These are phyloP conservation scores for Ptychochromis oligacanthus DNA, from an alignment of 2,113 vertebrate species.

Conservation along the genomic window DNA sequence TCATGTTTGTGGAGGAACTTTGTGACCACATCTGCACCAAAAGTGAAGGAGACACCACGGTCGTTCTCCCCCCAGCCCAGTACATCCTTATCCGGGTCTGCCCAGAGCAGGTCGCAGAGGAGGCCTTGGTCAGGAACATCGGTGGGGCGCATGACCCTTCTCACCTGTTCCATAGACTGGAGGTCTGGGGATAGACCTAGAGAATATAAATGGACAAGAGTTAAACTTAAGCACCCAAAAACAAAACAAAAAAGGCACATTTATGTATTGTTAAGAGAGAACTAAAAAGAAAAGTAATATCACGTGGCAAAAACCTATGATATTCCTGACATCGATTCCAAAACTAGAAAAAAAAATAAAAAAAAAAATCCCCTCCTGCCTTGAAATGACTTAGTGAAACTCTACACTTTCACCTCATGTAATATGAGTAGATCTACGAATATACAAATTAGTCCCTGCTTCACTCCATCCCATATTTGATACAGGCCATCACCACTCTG, in stretches of 20 bases:
- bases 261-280: not conserved
- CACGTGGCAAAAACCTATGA: not conserved
- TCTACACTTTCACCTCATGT: no score
- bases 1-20: constrained; percentile 98
- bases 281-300: not conserved
- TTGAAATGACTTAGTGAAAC: no score
- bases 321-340: not conserved
- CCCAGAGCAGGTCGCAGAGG: constrained; percentile 94
- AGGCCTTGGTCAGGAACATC: constrained; percentile 97
- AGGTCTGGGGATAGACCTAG: constrained; percentile 93
- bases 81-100: constrained; percentile 96
- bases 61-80: constrained; percentile 97
- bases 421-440: no score
- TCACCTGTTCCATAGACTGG: constrained; percentile 97
- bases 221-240: not conserved
- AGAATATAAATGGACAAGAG: not conserved
- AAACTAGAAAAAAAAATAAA: no score
- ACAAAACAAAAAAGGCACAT: fast-evolving
- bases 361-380: no score
- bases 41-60: constrained; percentile 95
- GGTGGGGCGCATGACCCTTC: constrained; percentile 95
- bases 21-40: constrained; percentile 94
- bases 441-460: no score
- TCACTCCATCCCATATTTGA: no score
- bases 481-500: no score